Evolutionary conservation across 2,113 vertebrate species (phyloP), one percentile per base, ranked within the genome.

Genomic region (Diadophis punctatus): DNA sequence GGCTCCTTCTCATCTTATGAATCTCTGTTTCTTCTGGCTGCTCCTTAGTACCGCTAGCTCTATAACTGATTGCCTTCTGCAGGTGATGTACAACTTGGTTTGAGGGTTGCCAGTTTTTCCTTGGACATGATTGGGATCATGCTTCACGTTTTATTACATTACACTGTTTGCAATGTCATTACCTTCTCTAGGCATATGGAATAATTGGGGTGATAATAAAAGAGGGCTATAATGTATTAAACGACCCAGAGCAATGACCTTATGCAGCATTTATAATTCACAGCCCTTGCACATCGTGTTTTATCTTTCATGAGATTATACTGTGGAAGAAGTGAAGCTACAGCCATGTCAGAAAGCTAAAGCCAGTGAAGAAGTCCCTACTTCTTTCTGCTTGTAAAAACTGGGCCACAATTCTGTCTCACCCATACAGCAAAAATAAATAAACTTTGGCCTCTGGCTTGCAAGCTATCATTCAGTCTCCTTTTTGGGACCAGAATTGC

Each of bases 261-360:
- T 86, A 55, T 90, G 89, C 30, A 7, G 43, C 88, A 86, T 92
- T 90, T 90, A 86, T 85, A 88, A 60, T 60, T 60, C 43, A 91
- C 88, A 85, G 74, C 11, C 49, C 74, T 89, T 60, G 46, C 48
- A 52, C 60, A 80, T 25, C 20, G 55, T 34, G 49, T 85, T 92
- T 92, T 53, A 60, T 92, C 91, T 90, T 90, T 89, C 92, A 87
- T 68, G 55, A 53, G 87, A 91, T 25, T 34, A 60, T 63, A 90
- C 30, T 49, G 89, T 27, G 85, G 53, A 92, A 90, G 85, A 60
- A 90, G 34, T 5, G 34, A 80, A 88, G n/a, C 51, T 39, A 43
- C 74, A 22, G 58, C 25, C 34, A 94, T 88, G 43, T 3, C 86
- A 86, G 93, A 5, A 18, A 68, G 92, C 60, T 68, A 91, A 90